phyloP scores from a whole-genome alignment of 2,888 invertebrate genomes.

The Parnassius mnemosyne region DNA sequence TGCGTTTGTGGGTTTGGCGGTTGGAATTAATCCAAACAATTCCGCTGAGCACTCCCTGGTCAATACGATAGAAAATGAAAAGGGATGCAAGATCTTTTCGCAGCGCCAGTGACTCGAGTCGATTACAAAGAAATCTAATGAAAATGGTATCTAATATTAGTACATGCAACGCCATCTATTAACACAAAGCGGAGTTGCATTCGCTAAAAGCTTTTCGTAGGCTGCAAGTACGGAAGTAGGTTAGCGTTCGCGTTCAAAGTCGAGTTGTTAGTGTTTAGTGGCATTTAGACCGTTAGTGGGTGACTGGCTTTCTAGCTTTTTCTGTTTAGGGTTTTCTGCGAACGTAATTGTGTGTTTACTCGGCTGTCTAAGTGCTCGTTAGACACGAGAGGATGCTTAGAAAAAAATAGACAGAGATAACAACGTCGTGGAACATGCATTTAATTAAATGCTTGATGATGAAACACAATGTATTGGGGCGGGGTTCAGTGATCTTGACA shows the following conservation, averaged over 20 bases:
- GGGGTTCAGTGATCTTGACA: no score
- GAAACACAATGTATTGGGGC: no score
- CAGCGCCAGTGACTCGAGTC: no score
- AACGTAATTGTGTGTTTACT: conserved; percentile 17
- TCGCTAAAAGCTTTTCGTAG: conserved; percentile 18
- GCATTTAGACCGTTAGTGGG: conserved; percentile 21
- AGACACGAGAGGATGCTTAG: background rate
- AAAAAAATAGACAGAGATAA: background rate
- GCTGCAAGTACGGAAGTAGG: conserved; percentile 21
- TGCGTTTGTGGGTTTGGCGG: no score
- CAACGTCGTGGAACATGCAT: no score
- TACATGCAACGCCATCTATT: conserved; percentile 12
- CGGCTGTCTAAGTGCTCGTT: conserved; percentile 6
- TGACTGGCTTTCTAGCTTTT: conserved; percentile 6
- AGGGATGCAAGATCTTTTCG: no score
- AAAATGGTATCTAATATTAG: background rate
- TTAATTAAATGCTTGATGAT: no score
- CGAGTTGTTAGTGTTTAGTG: conserved; percentile 22
- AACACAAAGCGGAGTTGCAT: background rate
- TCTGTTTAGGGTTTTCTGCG: conserved; percentile 15
- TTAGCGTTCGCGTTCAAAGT: conserved; percentile 11
- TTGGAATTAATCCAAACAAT: no score
- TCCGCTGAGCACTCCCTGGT: no score
- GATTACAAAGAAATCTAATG: background rate
- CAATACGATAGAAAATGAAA: no score